A percentile compares a stretch with the other conserved stretches of the same genome.
Conservation (phyloP, 2,113 vertebrate genomes). For the Epinephelus fuscoguttatus region DNA sequence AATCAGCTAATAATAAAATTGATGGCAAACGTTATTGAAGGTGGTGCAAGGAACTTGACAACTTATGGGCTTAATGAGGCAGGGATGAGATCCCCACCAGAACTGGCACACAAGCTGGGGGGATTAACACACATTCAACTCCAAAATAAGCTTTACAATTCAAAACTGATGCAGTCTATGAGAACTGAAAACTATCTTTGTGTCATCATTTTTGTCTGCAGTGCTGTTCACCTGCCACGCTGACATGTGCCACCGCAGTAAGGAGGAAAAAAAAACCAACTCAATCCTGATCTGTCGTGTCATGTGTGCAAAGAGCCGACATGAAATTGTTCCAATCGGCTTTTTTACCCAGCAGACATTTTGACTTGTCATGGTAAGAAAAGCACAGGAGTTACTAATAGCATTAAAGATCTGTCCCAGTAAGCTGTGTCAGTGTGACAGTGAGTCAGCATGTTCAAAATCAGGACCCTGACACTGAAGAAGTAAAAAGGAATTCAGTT, state of each 20-base stretch:
- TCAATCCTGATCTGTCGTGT: background rate
- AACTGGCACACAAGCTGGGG: background rate
- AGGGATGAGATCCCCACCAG: background rate
- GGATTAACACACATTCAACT: background rate
- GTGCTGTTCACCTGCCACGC: background rate
- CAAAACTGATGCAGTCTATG: background rate
- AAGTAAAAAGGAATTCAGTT: too few species aligned
- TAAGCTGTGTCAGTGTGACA: too few species aligned
- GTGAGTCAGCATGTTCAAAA: too few species aligned
- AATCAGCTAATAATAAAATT: background rate
- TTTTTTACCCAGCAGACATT: too few species aligned
- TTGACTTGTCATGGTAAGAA: too few species aligned
- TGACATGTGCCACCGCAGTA: background rate
- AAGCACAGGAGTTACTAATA: too few species aligned
- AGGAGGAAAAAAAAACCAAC: background rate
- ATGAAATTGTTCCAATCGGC: background rate
- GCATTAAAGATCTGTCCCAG: too few species aligned
- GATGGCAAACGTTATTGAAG: background rate
- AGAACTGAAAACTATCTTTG: background rate
- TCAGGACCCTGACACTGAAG: too few species aligned
- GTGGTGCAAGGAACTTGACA: background rate
- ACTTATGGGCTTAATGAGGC: background rate
- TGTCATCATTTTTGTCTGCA: background rate
- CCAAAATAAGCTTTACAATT: background rate
- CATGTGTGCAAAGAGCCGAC: background rate